Evolutionary conservation across 2,888 invertebrate genomes (phyloP), one percentile per base, ranked within the genome.

Genomic region (Pedicia rivosa): DNA sequence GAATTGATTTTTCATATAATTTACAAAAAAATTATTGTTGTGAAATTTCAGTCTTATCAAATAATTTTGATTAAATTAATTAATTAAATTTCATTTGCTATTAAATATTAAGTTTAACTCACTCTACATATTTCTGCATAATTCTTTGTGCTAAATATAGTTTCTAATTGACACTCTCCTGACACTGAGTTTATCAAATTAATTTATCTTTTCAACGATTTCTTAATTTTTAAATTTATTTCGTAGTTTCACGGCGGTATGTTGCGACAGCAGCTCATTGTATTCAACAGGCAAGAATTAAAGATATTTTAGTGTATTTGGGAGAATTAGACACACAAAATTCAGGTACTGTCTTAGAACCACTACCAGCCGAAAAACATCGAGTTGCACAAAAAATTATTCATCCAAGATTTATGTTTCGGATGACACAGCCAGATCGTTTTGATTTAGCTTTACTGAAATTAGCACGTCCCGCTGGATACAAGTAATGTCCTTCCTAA

Each of bases 201-300:
- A 28, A 28, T 28, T 28, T n/a, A 28, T 3, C 8, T 5, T 5
- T 24, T 31, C 9, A 31, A 10, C 4, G 3, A 5, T 31, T n/a
- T 32, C 20, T 10, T 19, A 10, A 3, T 17, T 33, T 14, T 13
- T 17, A n/a, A 25, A 34, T 31, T 36, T 39, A 37, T 32, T 7
- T 47, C 56, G 7, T 53, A 67, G 78, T 84, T 22, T 81, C 80
- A 3, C 67, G 72, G 2, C 69, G 70, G 55, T 78, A 65, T 50
- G 77, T 84, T 3, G 80, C 81, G 1, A 84, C 83, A 0, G 83
- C 83, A 0, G 86, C 83, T 0, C 86, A 86, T 54, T 86, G 84
- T 55, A 79, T 84, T 37, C 76, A 82, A 26, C 72, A 79, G 34
- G 82, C 83, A 0, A 65, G 73, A 10, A 58, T 80, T 5, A 65